These are phyloP conservation scores for Xiphydria camelus DNA, from an alignment of 2,888 invertebrate genomes.

Conservation along the genomic window DNA sequence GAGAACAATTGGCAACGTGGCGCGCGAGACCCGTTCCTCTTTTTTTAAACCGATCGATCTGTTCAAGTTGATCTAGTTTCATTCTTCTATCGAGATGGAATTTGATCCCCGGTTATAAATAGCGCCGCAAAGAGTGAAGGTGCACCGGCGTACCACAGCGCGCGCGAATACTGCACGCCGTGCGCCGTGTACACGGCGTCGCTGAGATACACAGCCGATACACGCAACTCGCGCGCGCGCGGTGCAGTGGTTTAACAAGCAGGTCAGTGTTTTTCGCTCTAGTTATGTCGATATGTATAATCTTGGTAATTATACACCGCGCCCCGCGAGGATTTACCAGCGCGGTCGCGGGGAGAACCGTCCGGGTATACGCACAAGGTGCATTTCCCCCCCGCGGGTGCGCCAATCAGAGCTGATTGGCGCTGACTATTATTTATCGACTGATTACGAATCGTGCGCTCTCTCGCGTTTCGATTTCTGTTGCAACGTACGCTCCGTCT, in stretches of 20 bases:
- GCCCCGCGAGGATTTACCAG: slow-evolving; percentile 33
- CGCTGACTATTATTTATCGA: slow-evolving; percentile 35
- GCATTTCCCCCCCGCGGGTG: slow-evolving; percentile 33
- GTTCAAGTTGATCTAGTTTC: slow-evolving; percentile 26
- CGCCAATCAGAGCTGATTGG: slow-evolving; percentile 39
- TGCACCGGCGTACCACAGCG: slow-evolving; percentile 14
- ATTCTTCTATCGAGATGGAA: slow-evolving; percentile 34
- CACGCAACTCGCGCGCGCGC: slow-evolving; percentile 15
- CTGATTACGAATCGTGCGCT: not conserved
- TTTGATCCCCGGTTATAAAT: slow-evolving; percentile 39
- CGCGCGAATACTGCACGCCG: not conserved
- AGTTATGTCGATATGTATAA: slow-evolving; percentile 51
- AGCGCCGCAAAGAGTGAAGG: slow-evolving; percentile 36
- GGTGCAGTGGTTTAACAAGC: slow-evolving; percentile 44
- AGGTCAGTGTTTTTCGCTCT: slow-evolving; percentile 49
- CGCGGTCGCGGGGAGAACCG: slow-evolving; percentile 16
- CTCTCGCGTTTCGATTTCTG: too few relatives aligned
- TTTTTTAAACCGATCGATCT: too few relatives aligned
- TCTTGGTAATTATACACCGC: slow-evolving; percentile 45
- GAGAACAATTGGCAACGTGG: not conserved
- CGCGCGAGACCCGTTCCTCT: too few relatives aligned
- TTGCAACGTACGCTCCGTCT: too few relatives aligned
- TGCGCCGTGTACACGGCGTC: not conserved
- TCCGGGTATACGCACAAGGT: slow-evolving; percentile 17
- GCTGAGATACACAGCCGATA: slow-evolving; percentile 6